Percentiles rank a stretch among this genome's conserved stretches.
These are phyloP conservation scores for Protomyctophum bolini DNA, from an alignment of 2,113 vertebrate species.

Conservation along the genomic window DNA sequence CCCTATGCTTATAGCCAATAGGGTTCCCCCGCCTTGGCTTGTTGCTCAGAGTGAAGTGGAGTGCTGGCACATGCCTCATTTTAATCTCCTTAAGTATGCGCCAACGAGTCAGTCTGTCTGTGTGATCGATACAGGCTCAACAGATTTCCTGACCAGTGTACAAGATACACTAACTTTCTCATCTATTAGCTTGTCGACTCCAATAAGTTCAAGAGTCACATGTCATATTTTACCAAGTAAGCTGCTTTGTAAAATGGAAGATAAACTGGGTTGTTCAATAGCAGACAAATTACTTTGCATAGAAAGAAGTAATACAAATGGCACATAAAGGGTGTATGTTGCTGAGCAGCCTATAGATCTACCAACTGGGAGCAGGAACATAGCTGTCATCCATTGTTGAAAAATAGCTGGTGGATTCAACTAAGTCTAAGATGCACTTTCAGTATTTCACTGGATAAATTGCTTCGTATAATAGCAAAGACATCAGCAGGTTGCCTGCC, in stretches of 20 bases:
- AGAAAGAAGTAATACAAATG: too few species aligned
- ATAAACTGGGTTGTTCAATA: neutral
- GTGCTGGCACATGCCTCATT: conserved; percentile 68
- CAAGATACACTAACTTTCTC: conserved; percentile 6
- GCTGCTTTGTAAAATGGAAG: conserved; percentile 7
- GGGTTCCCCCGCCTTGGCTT: conserved; percentile 37
- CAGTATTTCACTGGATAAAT: too few species aligned
- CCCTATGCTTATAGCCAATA: conserved; percentile 28
- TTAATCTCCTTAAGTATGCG: conserved; percentile 76
- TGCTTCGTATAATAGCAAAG: too few species aligned
- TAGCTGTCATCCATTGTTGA: too few species aligned
- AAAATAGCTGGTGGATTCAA: too few species aligned
- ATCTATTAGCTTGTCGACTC: conserved; percentile 5
- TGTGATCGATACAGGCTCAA: conserved; percentile 44
- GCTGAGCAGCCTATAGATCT: too few species aligned
- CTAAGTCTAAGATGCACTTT: too few species aligned
- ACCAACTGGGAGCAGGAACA: too few species aligned
- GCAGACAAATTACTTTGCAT: too few species aligned
- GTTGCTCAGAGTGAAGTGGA: conserved; percentile 55
- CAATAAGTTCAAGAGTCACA: conserved; percentile 39
- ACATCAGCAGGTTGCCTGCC: too few species aligned
- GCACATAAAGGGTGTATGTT: too few species aligned
- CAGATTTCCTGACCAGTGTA: conserved; percentile 23
- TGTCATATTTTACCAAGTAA: conserved; percentile 14
- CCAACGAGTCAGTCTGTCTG: conserved; percentile 61